Percentiles rank a stretch among this genome's conserved stretches.
Evolutionary conservation across 1,140 invertebrate species (phyloP).

Genomic region (Cydia strobilella): DNA sequence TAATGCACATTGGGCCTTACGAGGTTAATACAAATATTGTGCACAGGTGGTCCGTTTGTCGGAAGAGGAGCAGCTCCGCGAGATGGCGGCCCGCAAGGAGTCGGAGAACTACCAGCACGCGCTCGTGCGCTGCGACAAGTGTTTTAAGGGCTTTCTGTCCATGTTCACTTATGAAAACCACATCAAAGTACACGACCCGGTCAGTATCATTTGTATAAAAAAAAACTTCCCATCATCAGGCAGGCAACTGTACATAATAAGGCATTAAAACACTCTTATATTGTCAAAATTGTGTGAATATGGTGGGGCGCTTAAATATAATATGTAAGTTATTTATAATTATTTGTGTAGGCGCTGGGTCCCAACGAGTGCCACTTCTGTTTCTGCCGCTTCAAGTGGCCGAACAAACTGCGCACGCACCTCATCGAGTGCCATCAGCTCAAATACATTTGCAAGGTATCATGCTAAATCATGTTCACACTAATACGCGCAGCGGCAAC

Average conservation of each 20-base stretch:
- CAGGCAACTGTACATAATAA: background rate
- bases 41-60: slow-evolving; percentile 1
- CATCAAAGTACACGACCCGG: slow-evolving; percentile 16
- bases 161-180: slow-evolving; percentile 25
- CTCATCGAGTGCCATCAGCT: slow-evolving; percentile 31
- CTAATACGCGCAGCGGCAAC: no score
- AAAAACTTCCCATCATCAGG: background rate
- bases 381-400: slow-evolving; percentile 29
- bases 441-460: slow-evolving; percentile 14
- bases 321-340: background rate
- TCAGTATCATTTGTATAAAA: background rate
- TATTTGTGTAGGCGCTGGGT: background rate
- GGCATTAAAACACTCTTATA: no score
- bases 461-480: background rate
- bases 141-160: slow-evolving; percentile 24
- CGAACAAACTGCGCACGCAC: slow-evolving; percentile 25
- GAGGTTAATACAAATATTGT: no score
- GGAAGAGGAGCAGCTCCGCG: slow-evolving; percentile 11
- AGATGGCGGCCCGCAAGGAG: slow-evolving; percentile 20
- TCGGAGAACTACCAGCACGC: slow-evolving; percentile 11
- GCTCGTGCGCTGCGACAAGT: slow-evolving; percentile 17
- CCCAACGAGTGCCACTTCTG: slow-evolving; percentile 22
- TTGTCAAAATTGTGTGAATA: no score
- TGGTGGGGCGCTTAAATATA: no score
- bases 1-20: no score